Conservation (phyloP, 2,888 invertebrate species). For the Phorcus lineatus region DNA sequence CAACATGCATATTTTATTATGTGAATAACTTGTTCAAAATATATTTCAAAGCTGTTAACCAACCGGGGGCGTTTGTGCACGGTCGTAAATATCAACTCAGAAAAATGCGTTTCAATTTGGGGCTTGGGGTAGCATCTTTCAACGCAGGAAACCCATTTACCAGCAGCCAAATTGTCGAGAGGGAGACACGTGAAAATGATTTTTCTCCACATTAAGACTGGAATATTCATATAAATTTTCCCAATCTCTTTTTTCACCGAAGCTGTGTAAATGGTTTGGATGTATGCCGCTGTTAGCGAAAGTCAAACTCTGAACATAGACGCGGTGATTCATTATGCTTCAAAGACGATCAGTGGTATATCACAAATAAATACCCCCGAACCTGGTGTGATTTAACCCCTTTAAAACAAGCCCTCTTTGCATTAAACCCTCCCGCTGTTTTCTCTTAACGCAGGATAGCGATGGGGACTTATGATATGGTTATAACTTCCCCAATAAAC, state of each 20-base stretch:
- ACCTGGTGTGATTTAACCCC: background rate
- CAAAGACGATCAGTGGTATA: background rate
- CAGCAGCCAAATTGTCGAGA: too few relatives aligned
- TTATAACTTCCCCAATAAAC: too few relatives aligned
- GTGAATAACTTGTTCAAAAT: too few relatives aligned
- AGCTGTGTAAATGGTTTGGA: background rate
- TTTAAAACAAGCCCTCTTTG: background rate
- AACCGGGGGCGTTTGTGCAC: too few relatives aligned
- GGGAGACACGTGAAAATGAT: background rate
- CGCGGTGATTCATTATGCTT: background rate
- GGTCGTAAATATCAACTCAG: too few relatives aligned
- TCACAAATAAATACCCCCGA: background rate
- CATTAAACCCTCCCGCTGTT: too few relatives aligned
- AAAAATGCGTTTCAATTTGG: too few relatives aligned
- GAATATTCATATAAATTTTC: background rate
- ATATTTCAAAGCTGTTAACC: too few relatives aligned
- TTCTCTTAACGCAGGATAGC: background rate
- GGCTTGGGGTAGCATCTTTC: too few relatives aligned
- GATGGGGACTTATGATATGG: background rate
- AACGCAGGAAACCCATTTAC: too few relatives aligned
- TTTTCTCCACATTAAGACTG: background rate
- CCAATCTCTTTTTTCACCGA: background rate
- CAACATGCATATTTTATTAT: too few relatives aligned
- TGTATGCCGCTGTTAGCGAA: background rate
- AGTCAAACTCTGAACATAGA: background rate